Evolutionary conservation across 2,113 vertebrate species (phyloP).

Genomic region (Channa maculata): DNA sequence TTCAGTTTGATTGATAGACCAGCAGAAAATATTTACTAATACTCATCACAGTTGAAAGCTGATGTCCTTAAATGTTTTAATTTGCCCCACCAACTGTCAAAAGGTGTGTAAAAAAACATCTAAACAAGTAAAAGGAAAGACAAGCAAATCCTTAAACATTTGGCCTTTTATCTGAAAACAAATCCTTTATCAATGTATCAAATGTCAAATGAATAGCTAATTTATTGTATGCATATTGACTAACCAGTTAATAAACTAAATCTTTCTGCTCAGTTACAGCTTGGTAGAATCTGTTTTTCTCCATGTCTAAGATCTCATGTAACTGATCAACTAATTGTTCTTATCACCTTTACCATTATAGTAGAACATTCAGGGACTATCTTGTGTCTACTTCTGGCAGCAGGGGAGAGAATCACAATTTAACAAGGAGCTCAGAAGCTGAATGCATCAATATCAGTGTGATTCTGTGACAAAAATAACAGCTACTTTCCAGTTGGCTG

Average conservation of each 20-base stretch:
- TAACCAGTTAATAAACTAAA: neutral
- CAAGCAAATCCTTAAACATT: neutral
- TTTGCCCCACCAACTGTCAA: no score
- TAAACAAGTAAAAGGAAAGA: no score
- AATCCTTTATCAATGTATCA: no score
- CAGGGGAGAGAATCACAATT: slow-evolving; percentile 12
- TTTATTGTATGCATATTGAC: neutral
- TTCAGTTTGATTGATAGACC: no score
- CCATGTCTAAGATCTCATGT: neutral
- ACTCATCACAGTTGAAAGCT: no score
- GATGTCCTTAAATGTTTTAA: no score
- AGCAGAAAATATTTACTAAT: no score
- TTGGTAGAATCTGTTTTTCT: no score
- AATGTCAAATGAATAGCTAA: neutral
- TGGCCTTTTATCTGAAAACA: no score
- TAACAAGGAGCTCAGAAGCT: slow-evolving; percentile 59
- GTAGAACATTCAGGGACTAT: neutral
- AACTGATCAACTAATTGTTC: neutral
- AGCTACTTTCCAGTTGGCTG: slow-evolving; percentile 58
- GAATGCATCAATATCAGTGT: slow-evolving; percentile 60
- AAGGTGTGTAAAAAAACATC: no score
- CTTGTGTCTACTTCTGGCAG: neutral
- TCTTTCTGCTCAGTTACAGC: no score
- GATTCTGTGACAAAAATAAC: slow-evolving; percentile 69
- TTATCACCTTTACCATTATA: neutral